Evolutionary conservation across 1,140 invertebrate genomes (phyloP).

Genomic region (Hyles vespertilio): DNA sequence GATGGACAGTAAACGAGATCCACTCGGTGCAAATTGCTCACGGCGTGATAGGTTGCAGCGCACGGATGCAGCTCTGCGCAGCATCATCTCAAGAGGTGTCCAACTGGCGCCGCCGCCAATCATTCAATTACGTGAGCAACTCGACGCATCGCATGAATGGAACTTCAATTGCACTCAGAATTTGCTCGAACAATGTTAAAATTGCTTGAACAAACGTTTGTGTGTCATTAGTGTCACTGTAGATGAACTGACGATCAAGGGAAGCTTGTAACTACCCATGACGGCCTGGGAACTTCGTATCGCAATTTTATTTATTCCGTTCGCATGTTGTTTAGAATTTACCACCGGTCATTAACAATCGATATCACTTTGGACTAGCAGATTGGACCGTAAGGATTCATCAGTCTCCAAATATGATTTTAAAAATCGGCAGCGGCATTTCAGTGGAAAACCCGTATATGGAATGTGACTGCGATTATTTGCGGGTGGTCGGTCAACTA

Average conservation of each 20-base stretch:
- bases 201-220: constrained; percentile 15
- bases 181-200: constrained; percentile 20
- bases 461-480: too few species aligned
- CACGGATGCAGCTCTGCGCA: constrained; percentile 47
- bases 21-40: constrained; percentile 25
- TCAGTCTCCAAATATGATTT: too few species aligned
- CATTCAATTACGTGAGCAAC: constrained; percentile 57
- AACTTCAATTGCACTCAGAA: constrained; percentile 32
- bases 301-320: too few species aligned
- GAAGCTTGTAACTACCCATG: too few species aligned
- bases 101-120: constrained; percentile 60
- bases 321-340: too few species aligned
- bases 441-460: too few species aligned
- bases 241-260: background rate
- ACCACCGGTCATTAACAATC: too few species aligned
- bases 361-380: too few species aligned
- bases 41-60: constrained; percentile 32
- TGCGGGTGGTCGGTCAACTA: too few species aligned
- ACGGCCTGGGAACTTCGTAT: too few species aligned
- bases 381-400: too few species aligned
- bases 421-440: too few species aligned
- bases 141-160: constrained; percentile 24
- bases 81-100: constrained; percentile 59
- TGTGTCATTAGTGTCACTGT: constrained; percentile 9
- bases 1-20: constrained; percentile 15